Evolutionary conservation across 2,113 vertebrate species (phyloP), one percentile per base, ranked within the genome.

Genomic region (Poeciliopsis retropinna): DNA sequence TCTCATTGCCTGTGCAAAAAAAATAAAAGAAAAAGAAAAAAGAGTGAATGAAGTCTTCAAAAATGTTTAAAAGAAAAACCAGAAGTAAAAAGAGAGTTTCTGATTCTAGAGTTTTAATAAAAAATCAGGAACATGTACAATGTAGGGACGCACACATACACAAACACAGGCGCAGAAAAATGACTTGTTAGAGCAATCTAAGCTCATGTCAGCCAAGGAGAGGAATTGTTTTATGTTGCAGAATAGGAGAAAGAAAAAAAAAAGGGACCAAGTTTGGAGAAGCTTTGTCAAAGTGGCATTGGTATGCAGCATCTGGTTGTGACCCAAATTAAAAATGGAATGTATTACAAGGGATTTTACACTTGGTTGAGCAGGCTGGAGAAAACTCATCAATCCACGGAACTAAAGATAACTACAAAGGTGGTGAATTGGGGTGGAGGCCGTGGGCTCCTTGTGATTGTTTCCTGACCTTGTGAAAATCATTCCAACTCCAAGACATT

Each of bases 321-420:
- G 14, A 67, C 76, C 68, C 81, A 88, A 89, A 89, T 91, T 81
- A 89, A 91, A 87, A 86, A 72, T 68, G 17, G 81, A 85, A 84
- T 88, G 81, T 90, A 80, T 88, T 87, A 87, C 79, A 87, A 68
- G 62, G 85, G 76, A 88, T 88, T 86, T 85, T 83, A 86, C 87
- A 87, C 82, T 84, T 87, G 85, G 75, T 31, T n/a, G 61, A 82
- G 67, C 73, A 80, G 66, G 76, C 76, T 82, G 67, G 62, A 70
- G 80, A 76, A 89, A 86, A 89, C 78, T 80, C 82, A 89, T 85
- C 87, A 89, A 84, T 76, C 81, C 79, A 75, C 62, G 47, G 70
- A 83, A 72, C 14, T 37, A 64, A 66, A 83, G 72, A 85, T 87
- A 82, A 72, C 7, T 76, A 77, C 47, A 63, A 67, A 72, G 69